Percentiles rank a stretch among this genome's conserved stretches.
phyloP scores from a whole-genome alignment of 2,888 invertebrate species.

The Drosophila longiperda region DNA sequence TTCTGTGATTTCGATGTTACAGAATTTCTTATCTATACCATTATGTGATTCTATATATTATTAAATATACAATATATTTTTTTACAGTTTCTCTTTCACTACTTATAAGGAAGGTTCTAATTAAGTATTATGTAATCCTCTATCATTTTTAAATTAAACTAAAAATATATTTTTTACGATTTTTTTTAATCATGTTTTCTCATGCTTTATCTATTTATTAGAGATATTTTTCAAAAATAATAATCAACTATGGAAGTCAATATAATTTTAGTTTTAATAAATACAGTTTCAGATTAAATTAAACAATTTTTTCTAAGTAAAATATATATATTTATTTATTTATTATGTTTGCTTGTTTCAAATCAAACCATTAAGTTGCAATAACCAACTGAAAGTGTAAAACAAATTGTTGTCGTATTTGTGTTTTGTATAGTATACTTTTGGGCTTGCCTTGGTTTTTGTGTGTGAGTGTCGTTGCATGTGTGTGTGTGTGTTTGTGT shows the following conservation, averaged over 20 bases:
- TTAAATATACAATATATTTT: not conserved
- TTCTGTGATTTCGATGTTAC: not conserved
- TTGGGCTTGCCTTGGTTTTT: constrained; percentile 52
- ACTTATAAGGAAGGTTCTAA: not conserved
- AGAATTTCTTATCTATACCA: not conserved
- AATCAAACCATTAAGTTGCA: not conserved
- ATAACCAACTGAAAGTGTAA: constrained; percentile 8
- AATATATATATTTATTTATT: too few species aligned
- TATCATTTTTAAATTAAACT: not conserved
- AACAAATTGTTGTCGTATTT: constrained; percentile 35
- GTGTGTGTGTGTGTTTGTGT: constrained; percentile 26
- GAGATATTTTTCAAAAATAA: not conserved
- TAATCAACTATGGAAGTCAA: not conserved
- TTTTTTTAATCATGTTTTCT: not conserved
- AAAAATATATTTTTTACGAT: not conserved
- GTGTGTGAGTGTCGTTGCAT: constrained; percentile 18
- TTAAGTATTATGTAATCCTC: not conserved
- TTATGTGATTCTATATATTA: not conserved
- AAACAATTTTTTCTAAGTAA: not conserved
- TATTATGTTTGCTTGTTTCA: not conserved
- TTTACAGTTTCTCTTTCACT: too few species aligned
- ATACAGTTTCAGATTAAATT: not conserved
- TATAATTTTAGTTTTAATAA: not conserved
- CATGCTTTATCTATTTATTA: not conserved
- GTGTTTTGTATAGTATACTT: constrained; percentile 51